Conservation (phyloP, 2,888 invertebrate species). For the Lasioglossum calceatum region DNA sequence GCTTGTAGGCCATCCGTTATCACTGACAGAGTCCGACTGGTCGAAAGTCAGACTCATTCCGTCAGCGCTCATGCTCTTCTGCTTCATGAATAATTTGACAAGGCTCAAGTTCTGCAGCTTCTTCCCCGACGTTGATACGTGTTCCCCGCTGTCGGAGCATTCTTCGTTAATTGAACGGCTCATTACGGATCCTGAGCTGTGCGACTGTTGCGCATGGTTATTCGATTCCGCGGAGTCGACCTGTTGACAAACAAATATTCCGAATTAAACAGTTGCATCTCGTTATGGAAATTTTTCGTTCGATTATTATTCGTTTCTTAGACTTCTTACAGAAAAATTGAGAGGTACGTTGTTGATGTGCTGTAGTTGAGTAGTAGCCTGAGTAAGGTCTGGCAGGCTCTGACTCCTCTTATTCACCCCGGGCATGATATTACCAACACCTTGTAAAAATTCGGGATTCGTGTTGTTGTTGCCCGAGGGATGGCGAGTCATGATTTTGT, state of each 20-base stretch:
- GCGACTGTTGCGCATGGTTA: conserved; percentile 77
- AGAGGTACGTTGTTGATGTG: conserved; percentile 80
- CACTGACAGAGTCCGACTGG: conserved; percentile 88
- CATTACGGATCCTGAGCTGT: conserved; percentile 80
- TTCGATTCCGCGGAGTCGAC: conserved; percentile 82
- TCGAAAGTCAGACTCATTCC: conserved; percentile 90
- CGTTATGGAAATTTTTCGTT: background rate
- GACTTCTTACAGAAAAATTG: conserved; percentile 90
- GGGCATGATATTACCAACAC: conserved; percentile 68
- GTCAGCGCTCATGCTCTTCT: conserved; percentile 93
- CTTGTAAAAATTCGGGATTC: conserved; percentile 81
- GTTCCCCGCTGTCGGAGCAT: conserved; percentile 80
- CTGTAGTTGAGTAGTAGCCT: conserved; percentile 77
- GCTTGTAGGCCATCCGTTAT: conserved; percentile 90
- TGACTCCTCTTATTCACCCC: conserved; percentile 87
- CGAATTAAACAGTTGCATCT: background rate
- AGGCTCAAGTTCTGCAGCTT: conserved; percentile 91
- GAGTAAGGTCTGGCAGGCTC: conserved; percentile 90
- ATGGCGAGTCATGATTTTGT: conserved; percentile 86
- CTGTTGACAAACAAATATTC: conserved; percentile 62
- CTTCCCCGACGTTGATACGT: conserved; percentile 74
- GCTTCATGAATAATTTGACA: conserved; percentile 95
- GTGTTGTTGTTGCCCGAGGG: conserved; percentile 91
- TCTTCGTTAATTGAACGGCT: conserved; percentile 81
- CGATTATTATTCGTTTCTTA: background rate